These are phyloP conservation scores for Tyrannus savana DNA, from an alignment of 2,113 vertebrate genomes.

Conservation along the genomic window DNA sequence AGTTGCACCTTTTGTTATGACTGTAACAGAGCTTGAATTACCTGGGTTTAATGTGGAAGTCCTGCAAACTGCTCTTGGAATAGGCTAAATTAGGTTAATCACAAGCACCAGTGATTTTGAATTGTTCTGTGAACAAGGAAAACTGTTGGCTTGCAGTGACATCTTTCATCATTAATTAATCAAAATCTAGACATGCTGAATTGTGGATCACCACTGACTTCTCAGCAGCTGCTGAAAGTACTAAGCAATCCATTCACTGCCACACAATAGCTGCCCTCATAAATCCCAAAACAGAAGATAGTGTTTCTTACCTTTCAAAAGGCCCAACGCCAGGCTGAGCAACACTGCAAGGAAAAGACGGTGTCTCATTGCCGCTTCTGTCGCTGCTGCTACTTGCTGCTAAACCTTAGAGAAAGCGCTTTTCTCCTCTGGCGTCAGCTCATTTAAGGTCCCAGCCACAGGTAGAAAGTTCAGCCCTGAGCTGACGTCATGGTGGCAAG, in stretches of 20 bases:
- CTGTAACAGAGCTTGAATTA: constrained; percentile 29
- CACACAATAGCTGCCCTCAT: constrained; percentile 28
- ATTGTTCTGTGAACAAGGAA: background rate
- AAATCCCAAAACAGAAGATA: constrained; percentile 30
- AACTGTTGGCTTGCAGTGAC: background rate
- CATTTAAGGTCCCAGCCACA: constrained; percentile 51
- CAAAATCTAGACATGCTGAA: constrained; percentile 2
- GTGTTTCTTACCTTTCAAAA: constrained; percentile 69
- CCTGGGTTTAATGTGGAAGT: background rate
- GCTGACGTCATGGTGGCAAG: constrained; percentile 69
- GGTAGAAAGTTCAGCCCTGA: constrained; percentile 67
- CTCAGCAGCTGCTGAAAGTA: background rate
- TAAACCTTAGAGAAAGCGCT: constrained; percentile 47
- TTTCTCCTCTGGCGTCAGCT: background rate
- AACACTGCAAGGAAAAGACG: background rate
- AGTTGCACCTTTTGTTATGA: constrained; percentile 18
- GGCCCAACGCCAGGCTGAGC: background rate
- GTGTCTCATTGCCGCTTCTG: constrained; percentile 60
- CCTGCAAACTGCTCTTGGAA: background rate
- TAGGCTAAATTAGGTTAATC: constrained; percentile 31
- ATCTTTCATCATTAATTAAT: constrained; percentile 30
- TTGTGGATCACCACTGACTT: background rate
- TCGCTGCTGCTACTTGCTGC: background rate
- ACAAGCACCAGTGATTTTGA: constrained; percentile 25
- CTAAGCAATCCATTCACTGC: constrained; percentile 1